phyloP scores from a whole-genome alignment of 2,888 invertebrate genomes.

The Leptinotarsa rubiginosa region DNA sequence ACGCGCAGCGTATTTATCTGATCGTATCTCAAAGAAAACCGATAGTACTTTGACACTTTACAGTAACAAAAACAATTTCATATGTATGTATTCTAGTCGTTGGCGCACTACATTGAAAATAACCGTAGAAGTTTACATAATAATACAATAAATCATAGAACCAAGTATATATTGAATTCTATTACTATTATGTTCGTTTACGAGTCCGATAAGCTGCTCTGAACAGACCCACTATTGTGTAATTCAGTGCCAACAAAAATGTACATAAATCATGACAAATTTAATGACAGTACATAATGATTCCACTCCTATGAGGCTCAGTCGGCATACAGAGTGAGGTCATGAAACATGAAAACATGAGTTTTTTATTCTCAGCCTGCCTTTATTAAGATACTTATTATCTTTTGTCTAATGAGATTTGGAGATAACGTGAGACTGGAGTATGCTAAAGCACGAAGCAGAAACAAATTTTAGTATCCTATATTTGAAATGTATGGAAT shows the following conservation, averaged over 20 bases:
- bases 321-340: neutral
- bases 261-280: constrained; percentile 21
- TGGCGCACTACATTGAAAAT: constrained; percentile 33
- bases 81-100: constrained; percentile 39
- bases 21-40: constrained; percentile 16
- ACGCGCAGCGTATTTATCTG: neutral
- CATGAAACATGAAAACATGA: neutral
- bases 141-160: constrained; percentile 46
- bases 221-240: constrained; percentile 21
- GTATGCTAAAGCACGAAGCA: too few species aligned
- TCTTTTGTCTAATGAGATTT: too few species aligned
- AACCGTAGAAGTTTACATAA: constrained; percentile 44
- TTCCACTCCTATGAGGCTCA: constrained; percentile 11
- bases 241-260: constrained; percentile 22
- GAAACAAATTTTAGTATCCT: too few species aligned
- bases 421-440: too few species aligned
- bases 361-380: too few species aligned
- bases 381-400: too few species aligned
- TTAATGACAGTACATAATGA: constrained; percentile 19
- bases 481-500: too few species aligned
- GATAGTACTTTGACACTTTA: constrained; percentile 14
- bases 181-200: constrained; percentile 46
- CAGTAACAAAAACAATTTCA: constrained; percentile 32
- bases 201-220: constrained; percentile 13
- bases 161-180: constrained; percentile 45